phyloP scores from a whole-genome alignment of 2,797 vertebrate genomes.

The Macropus fuliginosus region DNA sequence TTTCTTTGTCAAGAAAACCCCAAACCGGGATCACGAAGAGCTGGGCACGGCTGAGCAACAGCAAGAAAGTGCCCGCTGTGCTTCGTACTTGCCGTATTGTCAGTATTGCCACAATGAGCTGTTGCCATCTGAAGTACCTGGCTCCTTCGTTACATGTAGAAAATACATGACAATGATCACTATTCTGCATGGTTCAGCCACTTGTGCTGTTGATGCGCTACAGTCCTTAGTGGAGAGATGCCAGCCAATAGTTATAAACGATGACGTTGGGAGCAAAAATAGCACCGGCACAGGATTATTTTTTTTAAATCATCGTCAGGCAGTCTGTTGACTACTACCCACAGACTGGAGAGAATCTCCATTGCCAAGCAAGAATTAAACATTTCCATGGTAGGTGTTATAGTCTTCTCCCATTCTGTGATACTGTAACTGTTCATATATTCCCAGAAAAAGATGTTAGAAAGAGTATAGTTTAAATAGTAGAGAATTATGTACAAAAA shows the following conservation, averaged over 20 bases:
- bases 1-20: neutral
- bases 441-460: neutral
- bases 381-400: neutral
- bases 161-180: neutral
- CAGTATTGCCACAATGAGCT: neutral
- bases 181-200: neutral
- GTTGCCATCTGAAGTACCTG: neutral
- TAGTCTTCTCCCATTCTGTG: neutral
- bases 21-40: no score
- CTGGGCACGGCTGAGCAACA: neutral
- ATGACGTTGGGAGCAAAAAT: conserved; percentile 14
- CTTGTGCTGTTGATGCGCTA: conserved; percentile 19
- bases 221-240: conserved; percentile 13
- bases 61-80: neutral
- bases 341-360: conserved; percentile 16
- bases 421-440: neutral
- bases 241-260: conserved; percentile 24
- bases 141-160: neutral
- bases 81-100: neutral
- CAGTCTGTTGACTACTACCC: neutral
- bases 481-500: neutral
- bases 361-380: neutral
- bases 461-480: neutral
- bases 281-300: conserved; percentile 30
- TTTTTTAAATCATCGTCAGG: neutral